Evolutionary conservation across 2,888 invertebrate genomes (phyloP), one percentile per base, ranked within the genome.

Genomic region (Agriopis leucophaearia): DNA sequence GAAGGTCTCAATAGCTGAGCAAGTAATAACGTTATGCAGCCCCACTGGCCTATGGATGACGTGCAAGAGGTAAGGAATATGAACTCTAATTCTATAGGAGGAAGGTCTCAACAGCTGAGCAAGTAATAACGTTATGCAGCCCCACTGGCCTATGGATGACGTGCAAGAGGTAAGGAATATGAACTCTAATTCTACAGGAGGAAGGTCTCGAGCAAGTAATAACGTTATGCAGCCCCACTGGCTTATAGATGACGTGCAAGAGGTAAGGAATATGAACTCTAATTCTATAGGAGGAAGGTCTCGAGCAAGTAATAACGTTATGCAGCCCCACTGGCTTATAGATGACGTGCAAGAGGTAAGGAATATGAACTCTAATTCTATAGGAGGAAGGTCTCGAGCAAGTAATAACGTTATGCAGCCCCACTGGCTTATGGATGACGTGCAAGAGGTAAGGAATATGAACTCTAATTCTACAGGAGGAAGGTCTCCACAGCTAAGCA

Each of bases 211-310:
- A 27, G 1, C 27, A 27, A 27, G 27, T 27, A 27, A 27, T 27
- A 27, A 27, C 27, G 27, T 27, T 27, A 27, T 27, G 27, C 27
- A 3, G 27, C 5, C 2, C 27, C 27, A 27, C 27, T 1, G 27
- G n/a, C n/a, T n/a, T 7, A 94, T 97, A 83, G 96, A 97, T 60
- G 97, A 97, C 70, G 96, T 98, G 15, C 95, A 96, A 66, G 96
- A 97, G 80, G 96, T 96, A 64, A 86, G 81, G 16, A 16, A 8
- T 16, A 7, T 16, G 7, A 13, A 44, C 1, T 2, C 6, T 10
- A n/a, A n/a, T n/a, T 40, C 9, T 40, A 44, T 2, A 8, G 9
- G 9, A 40, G 9, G 9, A 40, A 8, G 40, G 10, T 8, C 9
- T n/a, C n/a, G n/a, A n/a, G n/a, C n/a, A n/a, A n/a, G n/a, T n/a